These are phyloP conservation scores for Nebria salina DNA, from an alignment of 2,888 invertebrate species.

Conservation along the genomic window DNA sequence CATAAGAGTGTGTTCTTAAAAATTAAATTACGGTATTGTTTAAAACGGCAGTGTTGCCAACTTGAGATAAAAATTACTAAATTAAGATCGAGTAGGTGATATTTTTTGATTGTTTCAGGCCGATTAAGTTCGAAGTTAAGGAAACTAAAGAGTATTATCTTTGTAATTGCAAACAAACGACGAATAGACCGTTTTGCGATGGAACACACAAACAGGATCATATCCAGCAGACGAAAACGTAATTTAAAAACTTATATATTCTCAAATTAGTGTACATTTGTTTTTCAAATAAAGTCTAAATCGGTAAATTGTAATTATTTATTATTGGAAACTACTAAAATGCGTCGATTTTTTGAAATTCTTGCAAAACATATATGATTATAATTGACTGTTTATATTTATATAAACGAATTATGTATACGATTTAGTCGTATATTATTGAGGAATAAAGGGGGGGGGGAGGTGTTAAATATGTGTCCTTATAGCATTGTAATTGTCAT, in stretches of 20 bases:
- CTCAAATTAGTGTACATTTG: neutral
- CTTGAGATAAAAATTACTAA: neutral
- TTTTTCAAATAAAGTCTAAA: neutral
- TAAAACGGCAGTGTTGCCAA: neutral
- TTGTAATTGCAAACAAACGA: constrained; percentile 98
- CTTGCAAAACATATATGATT: neutral
- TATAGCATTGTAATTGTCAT: constrained; percentile 25
- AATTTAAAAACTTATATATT: constrained; percentile 51
- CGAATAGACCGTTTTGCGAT: constrained; percentile 95
- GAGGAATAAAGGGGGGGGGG: neutral
- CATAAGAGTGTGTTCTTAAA: constrained; percentile 82
- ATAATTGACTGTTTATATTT: neutral
- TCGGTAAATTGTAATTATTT: neutral
- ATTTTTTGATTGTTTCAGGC: constrained; percentile 60
- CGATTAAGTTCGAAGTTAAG: constrained; percentile 83
- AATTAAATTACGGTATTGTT: constrained; percentile 72
- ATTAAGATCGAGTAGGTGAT: too few species aligned
- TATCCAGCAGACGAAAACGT: constrained; percentile 68
- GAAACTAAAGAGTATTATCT: constrained; percentile 94
- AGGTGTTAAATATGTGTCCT: constrained; percentile 13
- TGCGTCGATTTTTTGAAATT: neutral
- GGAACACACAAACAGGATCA: constrained; percentile 86
- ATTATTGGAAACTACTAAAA: neutral
- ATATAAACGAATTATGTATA: neutral
- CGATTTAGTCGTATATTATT: too few species aligned